phyloP scores from a whole-genome alignment of 2,113 vertebrate species.

The Ictidomys tridecemlineatus region DNA sequence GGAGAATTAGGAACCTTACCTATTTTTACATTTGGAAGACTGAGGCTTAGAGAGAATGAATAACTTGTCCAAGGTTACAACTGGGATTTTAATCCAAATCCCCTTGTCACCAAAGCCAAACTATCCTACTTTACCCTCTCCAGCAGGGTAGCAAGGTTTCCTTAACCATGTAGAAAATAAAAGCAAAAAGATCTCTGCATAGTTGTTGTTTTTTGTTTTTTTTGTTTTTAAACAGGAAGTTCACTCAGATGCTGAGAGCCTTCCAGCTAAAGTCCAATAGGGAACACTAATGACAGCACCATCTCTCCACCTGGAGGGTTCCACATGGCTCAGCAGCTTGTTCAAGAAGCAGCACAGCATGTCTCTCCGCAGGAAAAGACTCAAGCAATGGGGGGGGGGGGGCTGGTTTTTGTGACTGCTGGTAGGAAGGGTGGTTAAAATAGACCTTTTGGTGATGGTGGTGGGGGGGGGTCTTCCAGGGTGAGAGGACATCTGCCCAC shows the following conservation, averaged over 20 bases:
- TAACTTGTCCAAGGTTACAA: slow-evolving; percentile 40
- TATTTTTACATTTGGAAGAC: slow-evolving; percentile 48
- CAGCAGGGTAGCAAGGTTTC: background rate
- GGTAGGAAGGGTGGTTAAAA: background rate
- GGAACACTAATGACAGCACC: background rate
- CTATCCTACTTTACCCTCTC: background rate
- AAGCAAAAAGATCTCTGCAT: background rate
- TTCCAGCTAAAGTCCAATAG: slow-evolving; percentile 9
- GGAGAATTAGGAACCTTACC: background rate
- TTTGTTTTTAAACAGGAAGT: background rate
- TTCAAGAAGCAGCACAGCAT: background rate
- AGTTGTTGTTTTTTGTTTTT: background rate
- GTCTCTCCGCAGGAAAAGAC: background rate
- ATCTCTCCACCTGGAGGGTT: background rate
- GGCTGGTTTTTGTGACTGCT: background rate
- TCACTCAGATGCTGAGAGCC: background rate
- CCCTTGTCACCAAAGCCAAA: slow-evolving; percentile 1
- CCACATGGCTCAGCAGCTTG: background rate
- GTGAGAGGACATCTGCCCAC: background rate
- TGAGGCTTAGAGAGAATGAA: slow-evolving; percentile 58
- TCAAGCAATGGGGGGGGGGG: background rate
- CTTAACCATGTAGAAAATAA: background rate
- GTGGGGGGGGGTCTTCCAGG: background rate
- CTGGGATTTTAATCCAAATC: slow-evolving; percentile 59
- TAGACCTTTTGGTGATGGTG: background rate